These are phyloP conservation scores for Aphaenogaster rudis DNA, from an alignment of 1,140 invertebrate species.

Conservation along the genomic window DNA sequence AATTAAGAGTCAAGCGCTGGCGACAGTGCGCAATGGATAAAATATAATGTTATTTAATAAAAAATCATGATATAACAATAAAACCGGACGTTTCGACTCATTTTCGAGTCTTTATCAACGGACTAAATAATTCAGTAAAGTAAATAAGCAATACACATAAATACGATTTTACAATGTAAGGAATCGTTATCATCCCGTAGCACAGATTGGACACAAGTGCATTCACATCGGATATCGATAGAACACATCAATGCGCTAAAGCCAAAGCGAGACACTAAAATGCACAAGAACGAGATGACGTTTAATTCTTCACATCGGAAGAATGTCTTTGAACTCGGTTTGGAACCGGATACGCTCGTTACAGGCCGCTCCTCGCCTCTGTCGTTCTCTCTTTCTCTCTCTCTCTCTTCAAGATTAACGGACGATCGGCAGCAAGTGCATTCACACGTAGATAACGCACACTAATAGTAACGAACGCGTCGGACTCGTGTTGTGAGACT, in stretches of 20 bases:
- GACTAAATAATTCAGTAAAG: not conserved
- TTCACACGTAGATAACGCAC: constrained; percentile 74
- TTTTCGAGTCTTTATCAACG: no score
- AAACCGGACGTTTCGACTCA: no score
- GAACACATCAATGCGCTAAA: not conserved
- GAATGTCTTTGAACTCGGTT: constrained; percentile 73
- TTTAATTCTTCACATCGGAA: constrained; percentile 49
- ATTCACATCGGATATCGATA: not conserved
- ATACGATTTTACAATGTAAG: not conserved
- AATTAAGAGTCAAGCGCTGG: no score
- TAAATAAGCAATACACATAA: not conserved
- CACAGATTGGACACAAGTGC: not conserved
- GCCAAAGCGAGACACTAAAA: not conserved
- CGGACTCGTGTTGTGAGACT: constrained; percentile 47
- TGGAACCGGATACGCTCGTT: constrained; percentile 76
- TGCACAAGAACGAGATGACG: constrained; percentile 18
- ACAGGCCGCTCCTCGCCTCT: constrained; percentile 20
- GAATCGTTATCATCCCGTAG: not conserved
- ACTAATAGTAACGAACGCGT: not conserved
- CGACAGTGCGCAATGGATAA: no score
- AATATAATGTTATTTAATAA: no score
- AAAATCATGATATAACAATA: no score
- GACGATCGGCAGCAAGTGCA: constrained; percentile 64
- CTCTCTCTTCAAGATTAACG: constrained; percentile 46
- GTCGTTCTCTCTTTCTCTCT: not conserved